These are phyloP conservation scores for Cercopithecus mona DNA, from an alignment of 2,113 vertebrate species.

Conservation along the genomic window DNA sequence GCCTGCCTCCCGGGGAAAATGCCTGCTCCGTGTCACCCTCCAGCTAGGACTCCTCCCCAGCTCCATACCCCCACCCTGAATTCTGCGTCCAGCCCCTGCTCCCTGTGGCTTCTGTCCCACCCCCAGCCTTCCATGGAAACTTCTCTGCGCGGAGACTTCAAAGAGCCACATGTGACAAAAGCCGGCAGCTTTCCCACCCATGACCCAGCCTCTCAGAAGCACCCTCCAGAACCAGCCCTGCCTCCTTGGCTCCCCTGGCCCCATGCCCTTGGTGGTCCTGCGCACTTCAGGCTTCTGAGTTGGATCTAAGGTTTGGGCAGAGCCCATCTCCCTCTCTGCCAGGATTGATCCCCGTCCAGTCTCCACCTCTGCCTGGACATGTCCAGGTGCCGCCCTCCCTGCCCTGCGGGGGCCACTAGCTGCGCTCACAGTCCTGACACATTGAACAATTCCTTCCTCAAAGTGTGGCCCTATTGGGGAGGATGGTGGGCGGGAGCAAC, in stretches of 20 bases:
- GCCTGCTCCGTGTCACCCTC: no score
- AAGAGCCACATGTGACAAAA: fast-evolving
- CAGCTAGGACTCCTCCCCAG: background rate
- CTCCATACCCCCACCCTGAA: background rate
- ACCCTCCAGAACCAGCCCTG: fast-evolving
- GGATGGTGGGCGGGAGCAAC: background rate
- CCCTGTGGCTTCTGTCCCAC: background rate
- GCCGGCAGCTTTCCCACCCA: fast-evolving
- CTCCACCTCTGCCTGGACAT: background rate
- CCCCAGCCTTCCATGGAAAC: fast-evolving
- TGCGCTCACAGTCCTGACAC: no score
- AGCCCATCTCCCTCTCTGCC: background rate
- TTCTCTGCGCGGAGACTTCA: fast-evolving
- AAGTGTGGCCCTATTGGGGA: fast-evolving
- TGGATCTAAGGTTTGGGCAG: fast-evolving
- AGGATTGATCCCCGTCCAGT: background rate
- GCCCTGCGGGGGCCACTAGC: fast-evolving
- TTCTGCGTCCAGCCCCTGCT: fast-evolving
- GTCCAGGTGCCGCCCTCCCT: background rate
- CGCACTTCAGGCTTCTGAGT: background rate
- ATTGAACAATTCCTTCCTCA: background rate
- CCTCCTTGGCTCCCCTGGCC: no score
- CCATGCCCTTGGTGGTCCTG: fast-evolving
- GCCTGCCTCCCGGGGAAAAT: fast-evolving
- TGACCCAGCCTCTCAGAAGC: fast-evolving